These are phyloP conservation scores for Scolanthus callimorphus DNA, from an alignment of 92 coral and sea anemone genomes.

Conservation along the genomic window DNA sequence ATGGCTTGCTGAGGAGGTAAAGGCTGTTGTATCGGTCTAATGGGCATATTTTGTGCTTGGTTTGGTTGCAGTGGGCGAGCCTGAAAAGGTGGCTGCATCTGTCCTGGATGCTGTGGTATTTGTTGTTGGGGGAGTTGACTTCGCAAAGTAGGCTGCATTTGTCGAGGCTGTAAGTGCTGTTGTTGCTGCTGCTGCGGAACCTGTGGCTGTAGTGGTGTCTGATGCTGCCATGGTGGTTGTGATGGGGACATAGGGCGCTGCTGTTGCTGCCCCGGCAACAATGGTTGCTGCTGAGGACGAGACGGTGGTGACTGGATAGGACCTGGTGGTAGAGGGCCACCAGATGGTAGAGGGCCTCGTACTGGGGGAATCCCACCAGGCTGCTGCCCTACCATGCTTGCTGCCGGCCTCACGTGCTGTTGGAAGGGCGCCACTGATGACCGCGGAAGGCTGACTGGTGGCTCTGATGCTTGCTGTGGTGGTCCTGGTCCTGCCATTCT, in stretches of 20 bases:
- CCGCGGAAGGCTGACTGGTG: too few species aligned
- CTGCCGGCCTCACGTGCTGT: not conserved
- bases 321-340: conserved; percentile 1
- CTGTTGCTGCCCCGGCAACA: conserved; percentile 10
- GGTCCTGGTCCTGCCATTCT: too few species aligned
- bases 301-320: conserved; percentile 15
- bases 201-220: conserved; percentile 26
- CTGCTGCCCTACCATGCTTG: too few species aligned
- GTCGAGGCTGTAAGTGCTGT: conserved; percentile 20
- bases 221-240: conserved; percentile 2
- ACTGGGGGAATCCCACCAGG: too few species aligned
- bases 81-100: not conserved
- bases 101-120: conserved; percentile 7
- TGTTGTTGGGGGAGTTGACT: conserved; percentile 31
- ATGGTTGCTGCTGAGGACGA: conserved; percentile 10
- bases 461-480: too few species aligned
- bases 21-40: conserved; percentile 14
- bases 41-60: too few species aligned
- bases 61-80: too few species aligned
- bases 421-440: too few species aligned
- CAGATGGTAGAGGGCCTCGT: too few species aligned
- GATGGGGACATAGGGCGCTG: conserved; percentile 33
- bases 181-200: conserved; percentile 17
- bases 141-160: conserved; percentile 1
- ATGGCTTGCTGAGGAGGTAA: conserved; percentile 1